These are phyloP conservation scores for Lasioglossum vierecki DNA, from an alignment of 2,888 invertebrate species.

Conservation along the genomic window DNA sequence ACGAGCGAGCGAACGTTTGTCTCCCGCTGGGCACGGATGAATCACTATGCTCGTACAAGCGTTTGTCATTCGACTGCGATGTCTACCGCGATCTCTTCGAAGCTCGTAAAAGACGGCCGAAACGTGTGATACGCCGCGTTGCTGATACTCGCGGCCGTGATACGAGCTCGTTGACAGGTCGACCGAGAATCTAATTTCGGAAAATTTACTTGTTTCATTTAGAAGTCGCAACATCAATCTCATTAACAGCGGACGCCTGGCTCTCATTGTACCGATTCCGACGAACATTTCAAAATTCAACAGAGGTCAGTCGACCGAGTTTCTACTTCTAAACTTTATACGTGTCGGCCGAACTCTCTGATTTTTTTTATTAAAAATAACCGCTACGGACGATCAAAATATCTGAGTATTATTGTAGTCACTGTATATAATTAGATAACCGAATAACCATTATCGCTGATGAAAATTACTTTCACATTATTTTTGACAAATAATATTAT, in stretches of 20 bases:
- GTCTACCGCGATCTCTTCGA: slow-evolving; percentile 23
- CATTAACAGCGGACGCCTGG: background rate
- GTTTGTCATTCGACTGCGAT: slow-evolving; percentile 40
- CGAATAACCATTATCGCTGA: no score
- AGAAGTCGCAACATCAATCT: background rate
- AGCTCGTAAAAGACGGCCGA: background rate
- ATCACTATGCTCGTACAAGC: slow-evolving; percentile 43
- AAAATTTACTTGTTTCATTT: background rate
- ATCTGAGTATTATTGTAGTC: no score
- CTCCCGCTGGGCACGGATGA: slow-evolving; percentile 53
- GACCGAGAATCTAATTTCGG: background rate
- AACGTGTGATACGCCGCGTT: background rate
- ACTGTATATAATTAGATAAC: no score
- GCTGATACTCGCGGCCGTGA: slow-evolving; percentile 1
- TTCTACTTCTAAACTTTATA: no score
- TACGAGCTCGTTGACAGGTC: background rate
- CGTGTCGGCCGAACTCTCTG: no score
- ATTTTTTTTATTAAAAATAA: no score
- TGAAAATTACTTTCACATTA: no score
- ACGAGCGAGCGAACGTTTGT: slow-evolving; percentile 31
- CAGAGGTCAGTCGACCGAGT: no score
- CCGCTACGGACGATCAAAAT: no score
- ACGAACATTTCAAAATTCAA: no score
- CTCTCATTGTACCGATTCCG: no score
- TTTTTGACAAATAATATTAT: no score